Conservation (phyloP, 2,797 vertebrate genomes). For the Iguana delicatissima region DNA sequence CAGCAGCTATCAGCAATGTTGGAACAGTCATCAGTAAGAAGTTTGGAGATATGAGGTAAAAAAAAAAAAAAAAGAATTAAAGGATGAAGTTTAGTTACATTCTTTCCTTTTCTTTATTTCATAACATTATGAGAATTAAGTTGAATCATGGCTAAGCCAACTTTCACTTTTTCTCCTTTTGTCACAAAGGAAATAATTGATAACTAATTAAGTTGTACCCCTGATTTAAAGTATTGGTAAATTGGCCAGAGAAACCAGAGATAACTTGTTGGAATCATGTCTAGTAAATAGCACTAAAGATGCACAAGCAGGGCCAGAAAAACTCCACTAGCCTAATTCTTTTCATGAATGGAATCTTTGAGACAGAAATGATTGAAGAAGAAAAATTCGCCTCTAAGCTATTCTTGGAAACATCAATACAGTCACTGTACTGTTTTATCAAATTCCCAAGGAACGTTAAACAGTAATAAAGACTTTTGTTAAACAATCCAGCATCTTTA, state of each 20-base stretch:
- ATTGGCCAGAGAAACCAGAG: neutral
- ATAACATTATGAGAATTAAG: conserved; percentile 15
- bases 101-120: neutral
- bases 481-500: neutral
- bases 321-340: conserved; percentile 41
- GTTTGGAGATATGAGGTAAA: conserved; percentile 97
- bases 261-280: conserved; percentile 1
- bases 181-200: conserved; percentile 28
- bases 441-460: conserved; percentile 17
- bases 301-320: neutral
- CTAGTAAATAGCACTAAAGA: conserved; percentile 26
- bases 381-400: conserved; percentile 4
- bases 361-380: conserved; percentile 21
- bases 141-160: conserved; percentile 1
- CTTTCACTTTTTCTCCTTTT: conserved; percentile 45
- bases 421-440: neutral
- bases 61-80: conserved; percentile 26
- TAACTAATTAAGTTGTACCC: neutral
- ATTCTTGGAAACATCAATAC: conserved; percentile 32
- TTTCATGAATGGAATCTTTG: neutral
- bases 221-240: neutral
- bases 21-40: conserved; percentile 93
- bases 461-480: neutral
- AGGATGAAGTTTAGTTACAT: neutral
- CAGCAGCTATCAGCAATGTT: conserved; percentile 92